Conservation (phyloP, 2,797 vertebrate genomes). For the Acanthopagrus latus region DNA sequence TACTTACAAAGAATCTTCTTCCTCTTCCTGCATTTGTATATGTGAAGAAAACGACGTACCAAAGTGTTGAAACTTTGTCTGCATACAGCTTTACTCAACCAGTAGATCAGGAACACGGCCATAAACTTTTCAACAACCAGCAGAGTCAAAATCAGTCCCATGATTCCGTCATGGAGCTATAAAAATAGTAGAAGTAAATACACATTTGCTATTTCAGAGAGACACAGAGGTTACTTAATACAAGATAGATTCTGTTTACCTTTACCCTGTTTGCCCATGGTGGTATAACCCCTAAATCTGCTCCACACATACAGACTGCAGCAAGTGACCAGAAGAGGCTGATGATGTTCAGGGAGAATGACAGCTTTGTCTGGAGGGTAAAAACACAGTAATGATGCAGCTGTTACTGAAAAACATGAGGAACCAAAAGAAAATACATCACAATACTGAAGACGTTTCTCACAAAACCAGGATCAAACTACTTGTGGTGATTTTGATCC, state of each 20-base stretch:
- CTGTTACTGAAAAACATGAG: background rate
- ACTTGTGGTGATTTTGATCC: background rate
- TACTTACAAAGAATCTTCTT: background rate
- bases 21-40: background rate
- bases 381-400: background rate
- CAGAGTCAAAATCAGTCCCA: constrained; percentile 39
- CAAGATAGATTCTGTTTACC: background rate
- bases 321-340: constrained; percentile 75
- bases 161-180: constrained; percentile 31
- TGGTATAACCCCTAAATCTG: no score
- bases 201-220: background rate
- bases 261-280: background rate
- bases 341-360: constrained; percentile 82
- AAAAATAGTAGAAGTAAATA: background rate
- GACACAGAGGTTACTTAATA: background rate
- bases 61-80: constrained; percentile 82
- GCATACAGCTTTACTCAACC: constrained; percentile 84
- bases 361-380: constrained; percentile 78
- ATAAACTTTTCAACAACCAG: constrained; percentile 68
- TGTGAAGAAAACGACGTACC: constrained; percentile 66
- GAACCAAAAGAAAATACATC: background rate
- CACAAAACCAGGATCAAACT: background rate
- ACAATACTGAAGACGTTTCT: background rate
- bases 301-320: background rate
- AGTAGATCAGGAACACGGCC: constrained; percentile 75